Percentiles rank a stretch among this genome's conserved stretches.
phyloP scores from a whole-genome alignment of 1,140 invertebrate species.

The Calycopis cecrops region DNA sequence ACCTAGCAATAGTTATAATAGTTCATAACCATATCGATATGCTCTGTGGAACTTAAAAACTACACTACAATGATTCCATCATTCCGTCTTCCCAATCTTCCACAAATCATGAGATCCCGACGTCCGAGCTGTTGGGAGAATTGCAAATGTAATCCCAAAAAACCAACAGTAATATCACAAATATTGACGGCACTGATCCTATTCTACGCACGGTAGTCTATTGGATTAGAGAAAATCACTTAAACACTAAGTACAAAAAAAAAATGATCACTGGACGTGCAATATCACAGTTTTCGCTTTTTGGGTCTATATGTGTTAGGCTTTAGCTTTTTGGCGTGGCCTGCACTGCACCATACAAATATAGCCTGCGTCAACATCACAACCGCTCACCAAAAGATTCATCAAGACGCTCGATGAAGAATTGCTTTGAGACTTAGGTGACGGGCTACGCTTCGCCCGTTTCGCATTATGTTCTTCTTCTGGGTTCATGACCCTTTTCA shows the following conservation, averaged over 20 bases:
- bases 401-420: conserved; percentile 87
- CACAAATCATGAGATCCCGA: conserved; percentile 9
- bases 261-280: conserved; percentile 62
- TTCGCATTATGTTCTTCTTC: conserved; percentile 60
- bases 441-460: conserved; percentile 59
- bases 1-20: conserved; percentile 50
- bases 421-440: conserved; percentile 44
- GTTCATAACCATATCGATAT: conserved; percentile 67
- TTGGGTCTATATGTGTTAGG: conserved; percentile 36
- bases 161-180: conserved; percentile 52
- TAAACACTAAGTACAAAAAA: conserved; percentile 21
- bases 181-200: conserved; percentile 56
- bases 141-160: not conserved
- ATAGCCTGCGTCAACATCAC: conserved; percentile 93
- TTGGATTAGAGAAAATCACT: conserved; percentile 19
- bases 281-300: conserved; percentile 66
- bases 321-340: conserved; percentile 68
- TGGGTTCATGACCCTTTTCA: conserved; percentile 58
- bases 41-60: conserved; percentile 29
- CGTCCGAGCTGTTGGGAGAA: conserved; percentile 4
- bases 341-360: conserved; percentile 85
- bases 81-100: conserved; percentile 21
- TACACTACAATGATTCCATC: conserved; percentile 23
- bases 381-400: conserved; percentile 93
- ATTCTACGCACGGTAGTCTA: conserved; percentile 25